Evolutionary conservation across 2,888 invertebrate genomes (phyloP).

Genomic region (Plagodis dolabraria): DNA sequence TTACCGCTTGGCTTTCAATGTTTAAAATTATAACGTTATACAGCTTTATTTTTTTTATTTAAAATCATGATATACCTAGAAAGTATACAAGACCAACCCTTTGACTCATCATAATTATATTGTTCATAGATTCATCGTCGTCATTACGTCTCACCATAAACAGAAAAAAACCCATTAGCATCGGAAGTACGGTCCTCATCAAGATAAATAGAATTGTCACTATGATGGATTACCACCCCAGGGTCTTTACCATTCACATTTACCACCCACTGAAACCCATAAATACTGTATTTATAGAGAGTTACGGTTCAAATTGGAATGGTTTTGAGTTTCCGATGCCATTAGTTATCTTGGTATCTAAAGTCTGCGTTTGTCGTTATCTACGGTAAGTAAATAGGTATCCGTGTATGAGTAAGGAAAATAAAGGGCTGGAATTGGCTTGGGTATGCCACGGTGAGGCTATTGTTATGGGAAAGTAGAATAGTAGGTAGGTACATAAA

Average conservation of each 20-base stretch:
- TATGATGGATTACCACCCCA: constrained; percentile 76
- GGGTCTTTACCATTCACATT: constrained; percentile 38
- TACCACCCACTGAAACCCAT: constrained; percentile 25
- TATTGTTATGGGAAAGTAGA: constrained; percentile 1
- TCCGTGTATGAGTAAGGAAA: constrained; percentile 49
- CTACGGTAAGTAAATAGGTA: constrained; percentile 63
- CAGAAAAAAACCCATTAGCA: constrained; percentile 68
- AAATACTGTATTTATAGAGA: constrained; percentile 8
- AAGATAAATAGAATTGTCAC: constrained; percentile 82
- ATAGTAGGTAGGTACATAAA: too few species aligned
- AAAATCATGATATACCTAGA: too few species aligned
- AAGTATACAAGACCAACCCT: too few species aligned
- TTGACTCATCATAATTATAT: too few species aligned
- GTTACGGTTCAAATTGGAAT: constrained; percentile 48
- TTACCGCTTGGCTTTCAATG: too few species aligned
- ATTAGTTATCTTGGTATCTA: constrained; percentile 47
- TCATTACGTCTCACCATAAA: constrained; percentile 28
- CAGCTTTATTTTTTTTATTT: too few species aligned
- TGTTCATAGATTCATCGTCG: background rate
- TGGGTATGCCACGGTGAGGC: constrained; percentile 9
- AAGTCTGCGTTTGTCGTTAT: constrained; percentile 63
- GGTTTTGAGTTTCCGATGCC: constrained; percentile 32
- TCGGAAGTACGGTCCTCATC: constrained; percentile 76
- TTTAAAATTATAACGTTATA: too few species aligned
- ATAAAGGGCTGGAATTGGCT: constrained; percentile 38